Percentiles rank a stretch among this genome's conserved stretches.
These are phyloP conservation scores for Chiroxiphia lanceolata DNA, from an alignment of 2,797 vertebrate species.

Conservation along the genomic window DNA sequence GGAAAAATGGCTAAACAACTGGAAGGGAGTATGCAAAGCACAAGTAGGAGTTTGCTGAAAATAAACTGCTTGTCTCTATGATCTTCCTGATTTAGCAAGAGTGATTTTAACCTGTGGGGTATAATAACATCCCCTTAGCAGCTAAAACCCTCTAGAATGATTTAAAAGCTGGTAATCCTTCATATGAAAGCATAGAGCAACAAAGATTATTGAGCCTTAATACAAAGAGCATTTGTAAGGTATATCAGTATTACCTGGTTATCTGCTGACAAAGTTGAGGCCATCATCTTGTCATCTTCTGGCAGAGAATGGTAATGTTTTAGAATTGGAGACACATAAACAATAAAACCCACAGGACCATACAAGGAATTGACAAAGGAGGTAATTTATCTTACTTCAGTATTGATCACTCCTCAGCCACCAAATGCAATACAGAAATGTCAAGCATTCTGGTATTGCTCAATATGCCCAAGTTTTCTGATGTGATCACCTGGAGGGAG, in stretches of 20 bases:
- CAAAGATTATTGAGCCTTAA: slow-evolving; percentile 20
- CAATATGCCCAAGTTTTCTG: not conserved
- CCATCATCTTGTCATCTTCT: not conserved
- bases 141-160: not conserved
- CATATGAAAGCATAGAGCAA: not conserved
- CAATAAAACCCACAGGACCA: not conserved
- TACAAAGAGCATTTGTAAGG: not conserved
- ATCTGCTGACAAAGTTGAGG: slow-evolving; percentile 23
- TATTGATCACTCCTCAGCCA: not conserved
- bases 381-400: slow-evolving; percentile 46
- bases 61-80: not conserved
- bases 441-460: not conserved
- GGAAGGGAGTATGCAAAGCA: not conserved
- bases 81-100: not conserved
- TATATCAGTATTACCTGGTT: not conserved
- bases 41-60: not conserved
- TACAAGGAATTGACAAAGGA: slow-evolving; percentile 43
- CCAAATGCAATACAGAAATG: not conserved
- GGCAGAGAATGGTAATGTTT: slow-evolving; percentile 33
- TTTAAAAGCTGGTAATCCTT: slow-evolving; percentile 36
- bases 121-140: slow-evolving; percentile 9
- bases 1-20: not conserved
- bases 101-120: slow-evolving; percentile 12
- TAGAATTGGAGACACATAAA: not conserved
- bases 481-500: not conserved